Evolutionary conservation across 1,140 invertebrate genomes (phyloP), one percentile per base, ranked within the genome.

Genomic region (Drosophila bocqueti): DNA sequence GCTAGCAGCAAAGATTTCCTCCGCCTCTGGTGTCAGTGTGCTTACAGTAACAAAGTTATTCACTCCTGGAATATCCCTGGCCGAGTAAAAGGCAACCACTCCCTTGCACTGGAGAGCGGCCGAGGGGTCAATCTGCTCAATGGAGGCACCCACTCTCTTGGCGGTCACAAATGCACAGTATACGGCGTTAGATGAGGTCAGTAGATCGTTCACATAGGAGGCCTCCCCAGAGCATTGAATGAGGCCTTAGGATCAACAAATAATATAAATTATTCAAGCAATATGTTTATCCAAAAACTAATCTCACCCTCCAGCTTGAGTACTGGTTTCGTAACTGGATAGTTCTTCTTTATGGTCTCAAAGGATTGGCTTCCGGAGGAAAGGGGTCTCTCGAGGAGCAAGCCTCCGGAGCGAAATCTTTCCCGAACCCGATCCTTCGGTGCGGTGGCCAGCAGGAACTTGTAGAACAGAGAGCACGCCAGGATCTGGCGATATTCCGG

Each of bases 301-400:
- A 9, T 26, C 34, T 40, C 42, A 78, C 76, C 95, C 84, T 97
- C 97, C 5, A 97, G 69, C 92, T 98, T 98, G 4, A 94, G 94
- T 21, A 97, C 91, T 0, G 97, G 95, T 91, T 98, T 93, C 71
- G 95, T 96, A 2, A 98, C 83, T 3, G 97, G 97, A 95, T 96
- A 98, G 34, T 96, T 79, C 8, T 95, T 94, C 69, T 95, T 94
- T 69, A 96, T 95, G 0, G 95, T 96, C 62, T 96, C 95, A 81
- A 95, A 98, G 15, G 94, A 94, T 87, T 98, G 97, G n/a, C 93
- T 95, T 2, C 96, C 97, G 3, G 94, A 95, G 0, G 96, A 97
- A 2, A 97, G 69, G 1, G 94, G 94, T 21, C 97, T 94, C 26
- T 94, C 63, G 24, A 96, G 69, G 95, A 95, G 26, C 95, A 75